Conservation (phyloP, 2,888 invertebrate genomes). For the Sycophila texana region DNA sequence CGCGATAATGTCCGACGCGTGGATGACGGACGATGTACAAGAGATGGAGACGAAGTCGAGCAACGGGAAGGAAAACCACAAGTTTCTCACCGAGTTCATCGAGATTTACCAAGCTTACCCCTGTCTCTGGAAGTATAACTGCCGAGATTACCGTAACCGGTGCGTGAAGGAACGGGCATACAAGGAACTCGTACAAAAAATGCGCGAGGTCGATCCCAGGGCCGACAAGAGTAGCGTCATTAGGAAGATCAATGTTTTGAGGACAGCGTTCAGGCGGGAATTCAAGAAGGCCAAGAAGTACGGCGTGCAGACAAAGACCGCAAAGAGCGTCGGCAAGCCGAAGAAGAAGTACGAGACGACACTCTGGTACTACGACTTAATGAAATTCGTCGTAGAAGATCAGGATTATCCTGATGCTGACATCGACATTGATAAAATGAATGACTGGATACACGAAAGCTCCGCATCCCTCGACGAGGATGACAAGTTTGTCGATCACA, state of each 20-base stretch:
- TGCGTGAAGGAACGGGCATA: constrained; percentile 56
- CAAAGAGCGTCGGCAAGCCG: constrained; percentile 13
- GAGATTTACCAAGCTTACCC: constrained; percentile 56
- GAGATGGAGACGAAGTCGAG: constrained; percentile 41
- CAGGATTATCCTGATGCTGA: constrained; percentile 45
- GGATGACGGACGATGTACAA: background rate
- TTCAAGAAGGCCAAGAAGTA: constrained; percentile 58
- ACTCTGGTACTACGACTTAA: constrained; percentile 60
- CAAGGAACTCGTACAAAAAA: constrained; percentile 55
- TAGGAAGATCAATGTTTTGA: constrained; percentile 59
- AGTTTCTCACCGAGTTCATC: constrained; percentile 59
- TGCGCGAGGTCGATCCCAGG: constrained; percentile 56
- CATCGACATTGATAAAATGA: background rate
- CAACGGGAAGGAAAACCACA: constrained; percentile 50
- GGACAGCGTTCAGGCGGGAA: constrained; percentile 60
- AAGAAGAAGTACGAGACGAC: constrained; percentile 53
- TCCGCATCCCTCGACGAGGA: background rate
- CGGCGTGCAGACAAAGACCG: background rate
- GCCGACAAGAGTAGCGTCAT: constrained; percentile 60
- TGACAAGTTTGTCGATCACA: background rate
- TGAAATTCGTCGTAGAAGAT: constrained; percentile 60
- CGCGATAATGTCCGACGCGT: background rate
- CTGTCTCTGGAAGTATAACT: constrained; percentile 61
- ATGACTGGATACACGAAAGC: background rate
- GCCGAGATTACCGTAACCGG: constrained; percentile 58